Conservation (phyloP, 2,888 invertebrate genomes). For the Drosophila heteroneura region DNA sequence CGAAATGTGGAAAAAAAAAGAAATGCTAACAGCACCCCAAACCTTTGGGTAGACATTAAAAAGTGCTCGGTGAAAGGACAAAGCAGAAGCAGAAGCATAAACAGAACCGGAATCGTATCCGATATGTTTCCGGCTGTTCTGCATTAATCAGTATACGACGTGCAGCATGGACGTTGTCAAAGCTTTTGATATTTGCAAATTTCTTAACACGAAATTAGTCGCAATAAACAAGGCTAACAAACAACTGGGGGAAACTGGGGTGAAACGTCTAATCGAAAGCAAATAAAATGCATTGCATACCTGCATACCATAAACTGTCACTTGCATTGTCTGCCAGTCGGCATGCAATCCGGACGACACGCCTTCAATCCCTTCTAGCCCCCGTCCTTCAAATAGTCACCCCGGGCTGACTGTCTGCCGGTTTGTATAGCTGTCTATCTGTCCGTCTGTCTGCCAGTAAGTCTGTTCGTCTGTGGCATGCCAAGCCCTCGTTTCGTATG, state of each 20-base stretch:
- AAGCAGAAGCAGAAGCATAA: conserved; percentile 1
- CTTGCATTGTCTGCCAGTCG: conserved; percentile 59
- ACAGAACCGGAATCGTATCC: conserved; percentile 33
- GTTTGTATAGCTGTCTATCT: conserved; percentile 14
- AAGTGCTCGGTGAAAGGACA: conserved; percentile 23
- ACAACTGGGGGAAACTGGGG: background rate
- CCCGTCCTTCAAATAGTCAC: background rate
- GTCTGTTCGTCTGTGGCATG: conserved; percentile 53
- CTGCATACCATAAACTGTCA: conserved; percentile 80
- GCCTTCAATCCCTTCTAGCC: conserved; percentile 1
- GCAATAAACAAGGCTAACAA: conserved; percentile 70
- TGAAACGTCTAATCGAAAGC: conserved; percentile 73
- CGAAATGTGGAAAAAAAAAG: background rate
- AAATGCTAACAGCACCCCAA: background rate
- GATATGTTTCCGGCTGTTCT: conserved; percentile 40
- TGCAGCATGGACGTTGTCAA: conserved; percentile 46
- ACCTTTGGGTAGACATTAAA: conserved; percentile 22
- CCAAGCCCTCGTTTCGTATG: conserved; percentile 71
- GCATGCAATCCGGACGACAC: conserved; percentile 42
- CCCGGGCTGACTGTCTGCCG: conserved; percentile 2
- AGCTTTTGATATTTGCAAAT: conserved; percentile 70
- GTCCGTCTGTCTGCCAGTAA: conserved; percentile 21
- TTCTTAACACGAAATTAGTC: conserved; percentile 80
- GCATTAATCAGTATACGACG: conserved; percentile 48
- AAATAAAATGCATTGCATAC: conserved; percentile 79